Conservation (phyloP, 2,888 invertebrate species). For the Encarsia formosa region DNA sequence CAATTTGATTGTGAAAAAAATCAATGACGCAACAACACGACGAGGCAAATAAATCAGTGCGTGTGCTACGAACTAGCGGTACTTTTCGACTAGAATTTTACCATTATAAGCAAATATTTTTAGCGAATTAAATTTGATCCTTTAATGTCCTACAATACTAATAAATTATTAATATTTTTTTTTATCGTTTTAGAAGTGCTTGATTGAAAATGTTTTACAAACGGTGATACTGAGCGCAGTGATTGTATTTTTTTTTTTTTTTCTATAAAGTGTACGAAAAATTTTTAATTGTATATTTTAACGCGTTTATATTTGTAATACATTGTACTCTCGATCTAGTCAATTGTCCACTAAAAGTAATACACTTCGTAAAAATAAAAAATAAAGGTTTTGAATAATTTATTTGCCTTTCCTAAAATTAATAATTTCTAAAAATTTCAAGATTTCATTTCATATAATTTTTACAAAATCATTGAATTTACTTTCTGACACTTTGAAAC, state of each 20-base stretch:
- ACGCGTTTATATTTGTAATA: slow-evolving; percentile 14
- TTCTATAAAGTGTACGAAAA: neutral
- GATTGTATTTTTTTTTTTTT: neutral
- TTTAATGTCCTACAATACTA: slow-evolving; percentile 6
- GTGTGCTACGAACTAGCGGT: slow-evolving; percentile 22
- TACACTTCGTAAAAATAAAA: slow-evolving; percentile 32
- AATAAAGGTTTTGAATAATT: neutral
- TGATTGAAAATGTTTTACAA: slow-evolving; percentile 15
- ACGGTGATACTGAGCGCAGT: slow-evolving; percentile 6
- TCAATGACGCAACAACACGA: slow-evolving; percentile 13
- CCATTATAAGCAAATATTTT: slow-evolving; percentile 11
- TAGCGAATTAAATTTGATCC: neutral
- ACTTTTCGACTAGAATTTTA: slow-evolving; percentile 21
- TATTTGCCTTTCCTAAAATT: too few relatives aligned
- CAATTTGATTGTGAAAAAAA: slow-evolving; percentile 5
- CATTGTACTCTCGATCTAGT: slow-evolving; percentile 42
- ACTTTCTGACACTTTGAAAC: neutral
- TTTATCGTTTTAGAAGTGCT: neutral
- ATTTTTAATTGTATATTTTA: slow-evolving; percentile 11
- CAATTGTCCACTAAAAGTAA: slow-evolving; percentile 43
- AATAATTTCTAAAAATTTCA: too few relatives aligned
- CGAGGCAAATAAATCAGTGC: slow-evolving; percentile 16
- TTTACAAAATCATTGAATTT: neutral
- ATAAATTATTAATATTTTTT: slow-evolving; percentile 8
- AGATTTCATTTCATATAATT: neutral